Base-by-base conservation (phyloP, 2,888 invertebrate genomes). In the Sthenelais limicola region DNA sequence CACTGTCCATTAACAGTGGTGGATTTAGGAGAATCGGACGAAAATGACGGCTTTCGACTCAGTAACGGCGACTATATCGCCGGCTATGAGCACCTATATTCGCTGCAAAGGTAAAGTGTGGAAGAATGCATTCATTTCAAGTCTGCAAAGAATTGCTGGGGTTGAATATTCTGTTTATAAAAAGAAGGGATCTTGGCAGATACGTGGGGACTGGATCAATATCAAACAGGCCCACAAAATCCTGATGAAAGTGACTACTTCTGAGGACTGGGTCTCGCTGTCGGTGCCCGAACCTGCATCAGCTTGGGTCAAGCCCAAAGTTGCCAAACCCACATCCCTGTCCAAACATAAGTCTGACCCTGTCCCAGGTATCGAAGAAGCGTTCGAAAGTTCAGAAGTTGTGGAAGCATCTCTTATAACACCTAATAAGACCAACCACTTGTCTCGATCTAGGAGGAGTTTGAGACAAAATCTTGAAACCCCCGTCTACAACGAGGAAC, bases 111-210 rank as follows among this genome's bases (percentile, higher is more conserved):
- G 62, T 24, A 62, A 62, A 18, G 3, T 24, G 24, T 62, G 62
- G 62, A 35, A 24, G 24, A 28, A 35, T 7, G 62, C 62, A 12
- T 62, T 62, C 28, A 62, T 62, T n/a, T 15, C 62, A 7, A 62
- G 62, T 21, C 38, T 62, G 38, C 12, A 62, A 24, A 62, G 38
- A 1, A 12, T 62, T 24, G 35, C 62, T 5, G 62, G 62, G 15
- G 62, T 62, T 4, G 62, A 62, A 38, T 62, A 62, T 28, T 38
- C 38, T 21, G 62, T 62, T 2, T 62, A 62, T 43, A 62, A 62
- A 28, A 62, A 62, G 62, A 62, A 62, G 38, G 38, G 62, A 26
- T 38, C 24, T 12, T 62, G 62, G 62, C 62, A 62, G 38, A 62
- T 62, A 35, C 35, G 43, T 35, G 62, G 62, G 21, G 38, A 62